phyloP scores from a whole-genome alignment of 2,113 vertebrate species.

The Sander lucioperca region DNA sequence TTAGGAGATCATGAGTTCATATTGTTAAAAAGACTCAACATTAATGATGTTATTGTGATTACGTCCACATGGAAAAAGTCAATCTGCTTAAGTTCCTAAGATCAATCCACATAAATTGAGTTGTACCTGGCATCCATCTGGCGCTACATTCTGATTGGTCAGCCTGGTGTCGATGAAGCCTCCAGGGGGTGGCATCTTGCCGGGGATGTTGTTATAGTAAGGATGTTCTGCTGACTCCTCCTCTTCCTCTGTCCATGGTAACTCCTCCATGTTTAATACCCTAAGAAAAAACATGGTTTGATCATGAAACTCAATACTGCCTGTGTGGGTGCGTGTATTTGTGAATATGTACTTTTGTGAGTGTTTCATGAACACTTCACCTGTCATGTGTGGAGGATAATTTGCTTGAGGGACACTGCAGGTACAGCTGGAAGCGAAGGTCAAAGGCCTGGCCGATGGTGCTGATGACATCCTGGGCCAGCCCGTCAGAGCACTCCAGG shows the following conservation, averaged over 20 bases:
- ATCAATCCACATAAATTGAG: not conserved
- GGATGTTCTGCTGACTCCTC: slow-evolving; percentile 88
- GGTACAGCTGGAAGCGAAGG: slow-evolving; percentile 97
- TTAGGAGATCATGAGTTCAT: not conserved
- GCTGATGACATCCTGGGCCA: slow-evolving; percentile 96
- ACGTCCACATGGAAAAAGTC: not conserved
- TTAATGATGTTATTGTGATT: not conserved
- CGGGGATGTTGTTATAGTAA: slow-evolving; percentile 95
- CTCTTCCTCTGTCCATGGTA: slow-evolving; percentile 91
- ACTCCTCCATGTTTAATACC: slow-evolving; percentile 94
- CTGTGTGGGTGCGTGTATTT: not conserved
- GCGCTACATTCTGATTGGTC: slow-evolving; percentile 80
- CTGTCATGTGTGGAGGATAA: slow-evolving; percentile 90
- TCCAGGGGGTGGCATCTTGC: slow-evolving; percentile 91
- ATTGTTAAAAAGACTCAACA: not conserved
- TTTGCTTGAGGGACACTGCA: slow-evolving; percentile 93
- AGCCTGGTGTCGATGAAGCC: slow-evolving; percentile 90
- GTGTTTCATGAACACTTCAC: slow-evolving; percentile 75
- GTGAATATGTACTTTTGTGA: not conserved
- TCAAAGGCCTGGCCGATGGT: slow-evolving; percentile 98
- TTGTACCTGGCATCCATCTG: slow-evolving; percentile 87
- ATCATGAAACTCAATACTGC: not conserved
- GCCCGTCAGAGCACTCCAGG: slow-evolving; percentile 93
- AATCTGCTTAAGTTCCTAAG: not conserved
- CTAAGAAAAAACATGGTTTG: slow-evolving; percentile 71